Evolutionary conservation across 2,113 vertebrate species (phyloP).

Genomic region (Ceyx melanurus): DNA sequence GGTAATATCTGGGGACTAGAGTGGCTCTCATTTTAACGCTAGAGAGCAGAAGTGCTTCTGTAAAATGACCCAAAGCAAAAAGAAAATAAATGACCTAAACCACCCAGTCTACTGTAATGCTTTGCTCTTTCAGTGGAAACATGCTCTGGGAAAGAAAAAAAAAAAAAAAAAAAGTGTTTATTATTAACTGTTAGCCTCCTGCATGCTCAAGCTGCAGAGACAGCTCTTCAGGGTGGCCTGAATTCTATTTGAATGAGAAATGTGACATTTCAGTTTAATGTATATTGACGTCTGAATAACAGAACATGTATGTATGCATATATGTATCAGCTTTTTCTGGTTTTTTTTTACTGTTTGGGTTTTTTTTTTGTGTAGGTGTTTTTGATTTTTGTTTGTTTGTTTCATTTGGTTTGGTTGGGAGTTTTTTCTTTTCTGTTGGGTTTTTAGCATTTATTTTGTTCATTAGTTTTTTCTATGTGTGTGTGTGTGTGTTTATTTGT

Average conservation of each 20-base stretch:
- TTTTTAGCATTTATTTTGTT: too few species aligned
- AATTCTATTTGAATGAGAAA: constrained; percentile 6
- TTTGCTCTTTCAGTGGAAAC: constrained; percentile 53
- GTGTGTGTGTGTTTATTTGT: not conserved
- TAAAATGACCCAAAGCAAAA: constrained; percentile 90
- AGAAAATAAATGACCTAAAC: constrained; percentile 93
- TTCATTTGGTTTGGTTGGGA: not conserved
- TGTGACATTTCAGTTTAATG: constrained; percentile 31
- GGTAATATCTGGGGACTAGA: constrained; percentile 90
- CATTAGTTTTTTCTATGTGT: too few species aligned
- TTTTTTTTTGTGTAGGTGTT: too few species aligned
- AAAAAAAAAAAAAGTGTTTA: constrained; percentile 43
- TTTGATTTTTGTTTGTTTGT: not conserved
- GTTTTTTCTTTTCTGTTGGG: too few species aligned
- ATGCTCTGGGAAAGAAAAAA: constrained; percentile 12
- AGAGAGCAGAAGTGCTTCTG: constrained; percentile 83
- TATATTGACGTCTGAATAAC: not conserved
- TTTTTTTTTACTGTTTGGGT: not conserved
- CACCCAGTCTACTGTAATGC: constrained; percentile 73
- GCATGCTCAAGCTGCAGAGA: constrained; percentile 1
- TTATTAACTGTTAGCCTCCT: constrained; percentile 69
- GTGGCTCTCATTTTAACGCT: constrained; percentile 86
- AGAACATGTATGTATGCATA: not conserved
- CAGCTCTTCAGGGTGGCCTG: not conserved
- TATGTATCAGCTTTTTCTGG: not conserved